Conservation (phyloP, 2,113 vertebrate species). For the Colistium nudipinnis region DNA sequence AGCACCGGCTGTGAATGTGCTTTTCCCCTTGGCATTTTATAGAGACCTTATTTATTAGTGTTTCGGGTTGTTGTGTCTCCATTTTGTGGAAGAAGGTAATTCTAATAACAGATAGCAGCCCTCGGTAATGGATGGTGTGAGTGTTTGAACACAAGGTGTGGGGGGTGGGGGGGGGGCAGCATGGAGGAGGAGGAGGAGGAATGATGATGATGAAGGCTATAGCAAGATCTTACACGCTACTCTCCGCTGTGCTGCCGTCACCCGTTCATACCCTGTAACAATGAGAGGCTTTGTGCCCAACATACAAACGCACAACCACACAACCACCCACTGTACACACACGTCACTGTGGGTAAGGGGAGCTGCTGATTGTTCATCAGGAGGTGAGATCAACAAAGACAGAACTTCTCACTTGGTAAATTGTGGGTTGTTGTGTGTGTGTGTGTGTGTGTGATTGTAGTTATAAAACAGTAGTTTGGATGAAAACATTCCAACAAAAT, state of each 20-base stretch:
- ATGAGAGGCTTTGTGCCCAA: constrained; percentile 48
- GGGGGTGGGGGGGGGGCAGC: neutral
- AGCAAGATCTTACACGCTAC: constrained; percentile 48
- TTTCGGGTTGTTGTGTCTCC: neutral
- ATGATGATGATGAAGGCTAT: constrained; percentile 29
- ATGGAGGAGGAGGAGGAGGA: neutral
- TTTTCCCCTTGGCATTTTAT: neutral
- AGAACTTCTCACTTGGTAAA: constrained; percentile 1
- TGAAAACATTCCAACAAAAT: too few relatives aligned
- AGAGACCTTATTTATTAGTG: neutral
- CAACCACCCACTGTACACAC: constrained; percentile 21
- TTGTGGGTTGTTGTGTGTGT: neutral
- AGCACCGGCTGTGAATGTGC: neutral
- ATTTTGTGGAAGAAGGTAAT: constrained; percentile 21
- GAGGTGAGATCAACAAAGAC: constrained; percentile 18
- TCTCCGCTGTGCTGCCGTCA: constrained; percentile 42
- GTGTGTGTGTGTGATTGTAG: neutral
- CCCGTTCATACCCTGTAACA: constrained; percentile 42
- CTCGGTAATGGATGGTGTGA: constrained; percentile 22
- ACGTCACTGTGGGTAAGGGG: constrained; percentile 24
- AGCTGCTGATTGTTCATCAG: constrained; percentile 22
- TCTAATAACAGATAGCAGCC: constrained; percentile 14
- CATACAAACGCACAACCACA: constrained; percentile 19
- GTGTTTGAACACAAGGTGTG: constrained; percentile 7
- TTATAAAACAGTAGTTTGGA: too few relatives aligned